Percentiles rank a stretch among this genome's conserved stretches.
These are phyloP conservation scores for Anoplophora glabripennis DNA, from an alignment of 1,140 invertebrate genomes.

Conservation along the genomic window DNA sequence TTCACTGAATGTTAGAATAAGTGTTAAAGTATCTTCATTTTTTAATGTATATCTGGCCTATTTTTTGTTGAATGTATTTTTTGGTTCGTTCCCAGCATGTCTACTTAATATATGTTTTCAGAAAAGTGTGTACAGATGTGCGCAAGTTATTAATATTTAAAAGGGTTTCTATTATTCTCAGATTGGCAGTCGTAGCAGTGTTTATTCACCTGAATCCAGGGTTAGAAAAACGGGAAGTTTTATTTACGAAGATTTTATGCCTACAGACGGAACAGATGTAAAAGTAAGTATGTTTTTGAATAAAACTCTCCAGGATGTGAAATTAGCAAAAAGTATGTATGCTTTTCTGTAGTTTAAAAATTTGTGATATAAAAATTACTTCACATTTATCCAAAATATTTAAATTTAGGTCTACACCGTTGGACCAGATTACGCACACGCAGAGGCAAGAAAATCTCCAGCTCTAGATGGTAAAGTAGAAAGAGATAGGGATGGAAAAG, in stretches of 20 bases:
- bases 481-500: constrained; percentile 95
- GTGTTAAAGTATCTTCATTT: too few species aligned
- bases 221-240: constrained; percentile 96
- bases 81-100: constrained; percentile 12
- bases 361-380: background rate
- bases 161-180: constrained; percentile 47
- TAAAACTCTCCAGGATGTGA: background rate
- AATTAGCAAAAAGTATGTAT: background rate
- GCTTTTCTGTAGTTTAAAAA: background rate
- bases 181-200: constrained; percentile 97
- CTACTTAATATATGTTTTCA: background rate
- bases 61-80: background rate
- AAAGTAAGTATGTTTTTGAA: constrained; percentile 58
- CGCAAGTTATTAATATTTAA: constrained; percentile 21
- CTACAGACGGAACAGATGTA: constrained; percentile 94
- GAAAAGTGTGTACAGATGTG: constrained; percentile 19
- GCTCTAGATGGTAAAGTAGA: constrained; percentile 98
- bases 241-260: constrained; percentile 99
- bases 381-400: background rate
- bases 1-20: too few species aligned
- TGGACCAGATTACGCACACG: constrained; percentile 98
- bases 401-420: constrained; percentile 77
- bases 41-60: constrained; percentile 4
- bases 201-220: constrained; percentile 94
- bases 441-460: constrained; percentile 97